Conservation (phyloP, 2,113 vertebrate species). For the Romanogobio albipinnatus region DNA sequence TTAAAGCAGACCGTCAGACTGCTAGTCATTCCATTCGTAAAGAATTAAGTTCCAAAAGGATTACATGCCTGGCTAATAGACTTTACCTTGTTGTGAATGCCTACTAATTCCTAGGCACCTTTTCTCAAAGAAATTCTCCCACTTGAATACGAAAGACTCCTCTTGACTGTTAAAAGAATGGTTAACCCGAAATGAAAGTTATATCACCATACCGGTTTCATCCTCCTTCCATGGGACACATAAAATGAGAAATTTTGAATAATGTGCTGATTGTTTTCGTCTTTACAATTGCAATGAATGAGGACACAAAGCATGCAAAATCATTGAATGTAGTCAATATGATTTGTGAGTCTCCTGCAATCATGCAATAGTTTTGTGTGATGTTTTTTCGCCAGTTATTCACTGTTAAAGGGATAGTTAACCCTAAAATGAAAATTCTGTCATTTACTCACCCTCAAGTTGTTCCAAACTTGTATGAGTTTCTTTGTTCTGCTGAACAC, state of each 20-base stretch:
- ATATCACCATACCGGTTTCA: not conserved
- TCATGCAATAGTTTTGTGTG: not conserved
- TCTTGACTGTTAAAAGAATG: not conserved
- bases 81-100: not conserved
- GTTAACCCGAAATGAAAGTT: not conserved
- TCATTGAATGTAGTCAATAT: not conserved
- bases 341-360: not conserved
- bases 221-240: not conserved
- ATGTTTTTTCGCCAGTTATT: not conserved
- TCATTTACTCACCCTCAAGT: no score
- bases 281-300: not conserved
- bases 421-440: no score
- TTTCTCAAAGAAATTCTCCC: not conserved
- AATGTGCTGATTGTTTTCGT: not conserved
- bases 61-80: not conserved
- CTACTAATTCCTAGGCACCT: not conserved
- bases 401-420: not conserved
- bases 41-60: conserved; percentile 18
- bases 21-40: not conserved
- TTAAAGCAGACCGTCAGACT: not conserved
- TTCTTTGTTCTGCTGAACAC: no score
- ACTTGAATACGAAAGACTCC: not conserved
- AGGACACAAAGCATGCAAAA: not conserved
- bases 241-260: not conserved
- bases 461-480: no score